Percentiles rank a stretch among this genome's conserved stretches.
Evolutionary conservation across 2,888 invertebrate genomes (phyloP).

Genomic region (Biston betularia): DNA sequence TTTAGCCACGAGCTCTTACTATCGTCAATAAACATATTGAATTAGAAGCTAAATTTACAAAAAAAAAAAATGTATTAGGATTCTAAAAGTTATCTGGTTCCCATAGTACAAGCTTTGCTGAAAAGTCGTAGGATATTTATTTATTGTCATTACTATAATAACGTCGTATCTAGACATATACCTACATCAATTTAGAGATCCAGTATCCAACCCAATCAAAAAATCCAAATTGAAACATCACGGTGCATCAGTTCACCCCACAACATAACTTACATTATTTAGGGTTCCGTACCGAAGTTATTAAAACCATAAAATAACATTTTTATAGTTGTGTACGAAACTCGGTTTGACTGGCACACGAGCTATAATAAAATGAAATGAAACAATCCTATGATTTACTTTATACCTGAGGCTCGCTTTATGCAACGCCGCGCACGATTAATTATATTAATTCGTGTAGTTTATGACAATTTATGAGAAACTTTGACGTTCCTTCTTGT

Average conservation of each 20-base stretch:
- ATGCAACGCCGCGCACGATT: constrained; percentile 28
- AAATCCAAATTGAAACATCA: constrained; percentile 39
- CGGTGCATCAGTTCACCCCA: constrained; percentile 27
- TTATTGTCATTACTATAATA: too few relatives aligned
- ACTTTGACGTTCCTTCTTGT: constrained; percentile 17
- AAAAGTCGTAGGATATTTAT: too few relatives aligned
- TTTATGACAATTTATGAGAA: constrained; percentile 34
- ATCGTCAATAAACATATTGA: too few relatives aligned
- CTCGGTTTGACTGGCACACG: constrained; percentile 69
- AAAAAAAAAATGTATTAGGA: too few relatives aligned
- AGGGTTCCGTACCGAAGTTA: constrained; percentile 60
- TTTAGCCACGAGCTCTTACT: too few relatives aligned
- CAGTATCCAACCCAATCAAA: constrained; percentile 6
- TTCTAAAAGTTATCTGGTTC: too few relatives aligned
- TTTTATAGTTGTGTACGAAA: constrained; percentile 73
- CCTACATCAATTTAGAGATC: not conserved
- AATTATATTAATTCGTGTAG: constrained; percentile 33
- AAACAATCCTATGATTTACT: constrained; percentile 83
- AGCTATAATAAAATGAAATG: constrained; percentile 79
- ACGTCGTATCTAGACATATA: too few relatives aligned
- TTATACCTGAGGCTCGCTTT: constrained; percentile 62
- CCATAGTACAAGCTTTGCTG: too few relatives aligned
- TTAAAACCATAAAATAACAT: constrained; percentile 68
- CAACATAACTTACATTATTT: constrained; percentile 37
- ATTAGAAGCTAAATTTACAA: too few relatives aligned